Evolutionary conservation across 2,888 invertebrate genomes (phyloP).

Genomic region (Amorpha juglandis): DNA sequence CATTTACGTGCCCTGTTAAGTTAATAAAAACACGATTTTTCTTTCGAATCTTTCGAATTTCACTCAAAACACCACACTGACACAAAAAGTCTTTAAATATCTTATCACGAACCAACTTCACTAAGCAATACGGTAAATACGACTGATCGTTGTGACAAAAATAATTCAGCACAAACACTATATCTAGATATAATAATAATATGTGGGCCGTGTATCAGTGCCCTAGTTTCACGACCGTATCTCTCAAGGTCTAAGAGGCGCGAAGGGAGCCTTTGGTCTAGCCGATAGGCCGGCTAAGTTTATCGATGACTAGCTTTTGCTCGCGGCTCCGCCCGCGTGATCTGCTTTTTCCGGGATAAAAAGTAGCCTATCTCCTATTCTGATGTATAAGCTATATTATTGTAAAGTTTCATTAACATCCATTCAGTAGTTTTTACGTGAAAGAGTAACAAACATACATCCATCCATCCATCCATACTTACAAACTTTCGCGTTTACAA

Average conservation of each 20-base stretch:
- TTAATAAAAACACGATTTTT: not conserved
- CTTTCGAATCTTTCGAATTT: not conserved
- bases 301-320: too few species aligned
- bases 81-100: not conserved
- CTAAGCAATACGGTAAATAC: not conserved
- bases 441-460: too few species aligned
- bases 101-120: not conserved
- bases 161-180: constrained; percentile 32
- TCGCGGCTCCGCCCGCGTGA: too few species aligned
- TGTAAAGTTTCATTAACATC: too few species aligned
- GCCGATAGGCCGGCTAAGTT: constrained; percentile 28
- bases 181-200: constrained; percentile 33
- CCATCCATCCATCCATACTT: too few species aligned
- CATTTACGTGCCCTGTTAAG: too few species aligned
- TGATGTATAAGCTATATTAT: too few species aligned
- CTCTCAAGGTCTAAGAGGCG: constrained; percentile 53
- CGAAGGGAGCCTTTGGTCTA: constrained; percentile 41
- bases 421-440: too few species aligned
- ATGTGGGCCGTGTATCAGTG: constrained; percentile 51
- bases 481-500: too few species aligned
- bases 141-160: not conserved
- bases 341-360: too few species aligned
- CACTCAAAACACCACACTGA: not conserved
- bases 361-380: too few species aligned
- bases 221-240: constrained; percentile 61